Evolutionary conservation across 2,797 vertebrate species (phyloP).

Genomic region (Aeoliscus strigatus): DNA sequence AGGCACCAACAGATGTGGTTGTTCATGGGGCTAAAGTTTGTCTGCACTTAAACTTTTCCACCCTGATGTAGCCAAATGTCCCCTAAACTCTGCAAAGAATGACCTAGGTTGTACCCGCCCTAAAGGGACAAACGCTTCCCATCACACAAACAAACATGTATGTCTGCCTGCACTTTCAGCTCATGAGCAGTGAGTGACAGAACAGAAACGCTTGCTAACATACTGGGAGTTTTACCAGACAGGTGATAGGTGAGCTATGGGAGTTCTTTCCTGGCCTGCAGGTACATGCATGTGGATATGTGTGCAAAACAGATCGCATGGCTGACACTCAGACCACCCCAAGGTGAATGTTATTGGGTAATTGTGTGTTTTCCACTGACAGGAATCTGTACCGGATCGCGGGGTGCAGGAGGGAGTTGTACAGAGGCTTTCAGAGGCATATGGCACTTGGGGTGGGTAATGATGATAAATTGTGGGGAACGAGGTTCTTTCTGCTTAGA

Average conservation of each 20-base stretch:
- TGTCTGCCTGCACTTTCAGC: conserved; percentile 36
- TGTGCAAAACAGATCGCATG: conserved; percentile 55
- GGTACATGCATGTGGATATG: conserved; percentile 53
- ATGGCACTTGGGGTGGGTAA: conserved; percentile 56
- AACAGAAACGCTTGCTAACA: conserved; percentile 39
- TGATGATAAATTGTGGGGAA: conserved; percentile 66
- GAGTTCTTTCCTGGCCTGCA: conserved; percentile 40
- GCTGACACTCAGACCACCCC: conserved; percentile 52
- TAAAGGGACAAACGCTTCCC: conserved; percentile 35
- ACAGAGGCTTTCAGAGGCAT: conserved; percentile 25
- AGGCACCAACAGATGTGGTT: conserved; percentile 30
- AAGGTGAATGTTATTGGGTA: conserved; percentile 23
- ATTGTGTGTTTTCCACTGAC: conserved; percentile 31
- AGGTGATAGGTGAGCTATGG: conserved; percentile 48
- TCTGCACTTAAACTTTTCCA: conserved; percentile 40
- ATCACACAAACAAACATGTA: conserved; percentile 21
- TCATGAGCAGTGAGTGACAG: conserved; percentile 48
- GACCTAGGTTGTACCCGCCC: conserved; percentile 20
- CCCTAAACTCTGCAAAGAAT: conserved; percentile 5
- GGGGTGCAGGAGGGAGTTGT: conserved; percentile 16
- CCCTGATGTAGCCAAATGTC: conserved; percentile 36
- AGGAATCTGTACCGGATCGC: conserved; percentile 17
- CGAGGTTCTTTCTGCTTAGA: conserved; percentile 64
- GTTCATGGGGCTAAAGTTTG: conserved; percentile 42
- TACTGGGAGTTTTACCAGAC: conserved; percentile 42